Base-by-base conservation (phyloP, 2,797 vertebrate genomes). In the Lithobates pipiens region DNA sequence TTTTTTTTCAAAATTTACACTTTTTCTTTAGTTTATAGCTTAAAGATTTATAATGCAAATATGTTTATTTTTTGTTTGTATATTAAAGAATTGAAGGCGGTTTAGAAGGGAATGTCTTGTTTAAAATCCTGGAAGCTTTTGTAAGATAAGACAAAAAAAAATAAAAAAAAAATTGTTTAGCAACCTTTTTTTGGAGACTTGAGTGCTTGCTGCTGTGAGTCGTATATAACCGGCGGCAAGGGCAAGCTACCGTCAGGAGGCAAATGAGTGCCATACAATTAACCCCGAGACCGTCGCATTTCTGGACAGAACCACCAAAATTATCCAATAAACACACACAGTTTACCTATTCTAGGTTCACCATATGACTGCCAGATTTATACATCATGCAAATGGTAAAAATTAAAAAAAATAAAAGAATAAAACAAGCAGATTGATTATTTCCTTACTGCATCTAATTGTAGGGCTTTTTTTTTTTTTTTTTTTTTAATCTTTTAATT, bases 161-260 rank as follows among this genome's bases (percentile, higher is more conserved):
- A 50, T 15, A 46, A 32, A 32, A n/a, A n/a, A n/a, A 50, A 25
- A 63, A 10, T 63, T 1, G 21, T 65, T 65, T 65, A 65, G 61
- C 61, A 25, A 25, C 21, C 21, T 25, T 65, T 32, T 32, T 36
- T 65, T 65, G 61, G 61, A 23, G 8, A 25, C 8, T 21, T 65
- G 10, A 65, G 61, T 9, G 61, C 8, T 76, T 75, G 74, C 84
- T 75, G 84, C 70, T 80, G 70, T 74, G 77, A 75, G 84, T 32
- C 77, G 32, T 61, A 77, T 75, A 61, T 80, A 76, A 75, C 77
- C 63, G 15, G 77, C 69, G 57, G 77, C 77, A 85, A 80, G 84
- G 84, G 27, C 84, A 69, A 42, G 71, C 39, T 57, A 85, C 44
- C 84, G 1, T 74, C 71, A 68, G 42, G 72, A 61, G 57, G 57